Percentiles rank a stretch among this genome's conserved stretches.
phyloP scores from a whole-genome alignment of 2,113 vertebrate genomes.

The chimpanzee (Pan troglodytes) region NHGRI_mPanTro3-v2.1_pri NC_072401.2:110203501-110204000 shows the following conservation, averaged over 20 bases:
- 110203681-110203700: neutral
- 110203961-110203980: constrained; percentile 80
- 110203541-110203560: too few relatives aligned
- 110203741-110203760: neutral
- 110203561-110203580: too few relatives aligned
- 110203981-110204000: neutral
- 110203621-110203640: neutral
- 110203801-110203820: neutral
- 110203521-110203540: too few relatives aligned
- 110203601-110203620: neutral
- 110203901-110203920: constrained; percentile 98
- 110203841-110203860: constrained; percentile 46
- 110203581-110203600: too few relatives aligned
- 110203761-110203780: neutral
- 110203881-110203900: constrained; percentile 96
- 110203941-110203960: constrained; percentile 95
- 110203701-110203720: neutral
- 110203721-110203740: neutral
- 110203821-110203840: constrained; percentile 28
- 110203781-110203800: neutral
- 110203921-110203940: constrained; percentile 98
- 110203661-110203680: too few relatives aligned
- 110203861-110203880: constrained; percentile 98
- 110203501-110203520: too few relatives aligned
- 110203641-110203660: neutral